Base-by-base conservation (phyloP, 2,888 invertebrate species). In the Bombyx huttoni region DNA sequence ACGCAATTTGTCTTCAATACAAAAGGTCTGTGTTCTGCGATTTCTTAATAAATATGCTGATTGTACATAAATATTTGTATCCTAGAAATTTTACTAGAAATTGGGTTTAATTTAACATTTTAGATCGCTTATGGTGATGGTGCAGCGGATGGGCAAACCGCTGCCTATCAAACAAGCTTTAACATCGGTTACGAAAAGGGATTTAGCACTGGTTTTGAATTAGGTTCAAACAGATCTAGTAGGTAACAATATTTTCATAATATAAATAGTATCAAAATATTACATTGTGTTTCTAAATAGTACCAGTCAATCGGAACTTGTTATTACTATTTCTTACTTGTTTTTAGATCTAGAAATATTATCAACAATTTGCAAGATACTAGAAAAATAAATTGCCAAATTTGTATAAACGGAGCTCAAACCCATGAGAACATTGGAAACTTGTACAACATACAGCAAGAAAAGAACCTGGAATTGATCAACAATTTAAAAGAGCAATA, bases 71-170 rank as follows among this genome's bases (percentile, higher is more conserved):
- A 40, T 40, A 10, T 40, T 40, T 40, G 12, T 40, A 40, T 3
- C 8, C 12, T 40, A 6, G 7, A 14, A 13, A 49, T 33, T 13
- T 13, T 51, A 24, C 33, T 35, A 33, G 1, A n/a, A 40, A 50
- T 8, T 13, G 46, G 10, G 51, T 51, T 14, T 7, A 33, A 10
- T 33, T 45, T 49, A 13, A 24, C 10, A 7, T 10, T 24, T 7
- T 59, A 94, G 94, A 78, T 81, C 59, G 93, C 93, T 47, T 94
- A 90, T 64, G 89, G 90, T 64, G 93, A 94, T 73, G 94, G 94
- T 24, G 86, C 91, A 54, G 78, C 89, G 40, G 91, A 90, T 68
- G 94, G 94, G 0, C 87, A 91, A 57, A 86, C 90, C 13, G 76
- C 89, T 51, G 88, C 89, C 50, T 93, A 92, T 62, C 94, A 95